Conservation (phyloP, 2,113 vertebrate species). For the Mesoclemmys tuberculata region DNA sequence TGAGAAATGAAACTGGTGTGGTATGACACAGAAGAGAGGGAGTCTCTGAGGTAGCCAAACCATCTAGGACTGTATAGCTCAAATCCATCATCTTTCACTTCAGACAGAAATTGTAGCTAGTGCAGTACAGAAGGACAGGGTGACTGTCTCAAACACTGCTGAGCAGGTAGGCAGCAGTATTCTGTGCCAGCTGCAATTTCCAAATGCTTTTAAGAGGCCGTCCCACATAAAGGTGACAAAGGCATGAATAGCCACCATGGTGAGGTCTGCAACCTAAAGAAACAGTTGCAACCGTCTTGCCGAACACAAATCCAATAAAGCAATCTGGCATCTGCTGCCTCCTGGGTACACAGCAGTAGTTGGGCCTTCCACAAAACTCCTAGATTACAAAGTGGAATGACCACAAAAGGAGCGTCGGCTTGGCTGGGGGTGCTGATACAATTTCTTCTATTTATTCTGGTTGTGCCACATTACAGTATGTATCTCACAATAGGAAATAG, state of each 20-base stretch:
- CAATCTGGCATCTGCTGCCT: background rate
- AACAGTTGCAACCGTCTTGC: background rate
- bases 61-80: background rate
- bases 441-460: background rate
- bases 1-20: background rate
- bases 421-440: background rate
- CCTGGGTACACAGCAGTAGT: background rate
- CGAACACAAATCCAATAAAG: background rate
- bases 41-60: background rate
- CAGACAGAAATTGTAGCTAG: background rate
- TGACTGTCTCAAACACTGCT: background rate
- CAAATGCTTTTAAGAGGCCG: background rate
- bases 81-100: background rate
- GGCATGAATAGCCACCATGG: background rate
- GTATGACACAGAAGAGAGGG: background rate
- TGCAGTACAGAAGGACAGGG: background rate
- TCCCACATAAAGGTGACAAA: background rate
- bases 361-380: rapidly evolving
- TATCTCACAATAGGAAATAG: background rate
- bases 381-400: background rate
- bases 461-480: background rate
- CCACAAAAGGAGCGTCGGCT: background rate
- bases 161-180: background rate
- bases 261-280: background rate
- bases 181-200: background rate